Evolutionary conservation across 2,888 invertebrate species (phyloP).

Genomic region (Hirtodrosophila cameraria): DNA sequence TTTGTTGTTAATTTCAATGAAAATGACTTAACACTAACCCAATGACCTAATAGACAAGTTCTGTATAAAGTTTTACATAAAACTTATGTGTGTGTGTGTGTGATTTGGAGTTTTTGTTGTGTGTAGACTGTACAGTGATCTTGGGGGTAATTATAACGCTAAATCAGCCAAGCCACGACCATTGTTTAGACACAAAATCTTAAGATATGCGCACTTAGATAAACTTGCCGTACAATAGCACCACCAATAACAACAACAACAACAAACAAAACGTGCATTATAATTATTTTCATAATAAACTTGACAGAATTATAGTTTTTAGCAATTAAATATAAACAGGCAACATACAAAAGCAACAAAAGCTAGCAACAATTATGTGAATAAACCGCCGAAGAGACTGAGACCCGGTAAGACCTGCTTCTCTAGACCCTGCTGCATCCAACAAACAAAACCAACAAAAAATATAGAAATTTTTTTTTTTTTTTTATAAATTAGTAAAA

Average conservation of each 20-base stretch:
- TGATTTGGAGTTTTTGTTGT: constrained; percentile 49
- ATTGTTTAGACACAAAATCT: constrained; percentile 64
- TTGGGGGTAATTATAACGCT: constrained; percentile 74
- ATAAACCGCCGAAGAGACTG: constrained; percentile 42
- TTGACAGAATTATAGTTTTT: constrained; percentile 80
- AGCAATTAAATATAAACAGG: constrained; percentile 78
- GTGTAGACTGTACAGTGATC: constrained; percentile 53
- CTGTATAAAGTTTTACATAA: constrained; percentile 59
- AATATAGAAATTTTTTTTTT: constrained; percentile 26
- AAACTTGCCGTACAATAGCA: constrained; percentile 71
- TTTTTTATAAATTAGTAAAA: too few species aligned
- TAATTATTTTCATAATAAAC: constrained; percentile 80
- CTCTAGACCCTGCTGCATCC: constrained; percentile 64
- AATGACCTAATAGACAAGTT: constrained; percentile 79
- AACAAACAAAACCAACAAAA: constrained; percentile 24
- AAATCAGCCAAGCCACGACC: constrained; percentile 72
- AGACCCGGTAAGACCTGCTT: constrained; percentile 60
- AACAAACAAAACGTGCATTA: constrained; percentile 66
- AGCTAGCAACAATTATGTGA: constrained; percentile 73
- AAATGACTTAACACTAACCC: constrained; percentile 80
- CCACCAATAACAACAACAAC: constrained; percentile 19
- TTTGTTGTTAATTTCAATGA: constrained; percentile 67
- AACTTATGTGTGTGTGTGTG: constrained; percentile 24
- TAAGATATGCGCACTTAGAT: constrained; percentile 77
- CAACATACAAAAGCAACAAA: constrained; percentile 40